phyloP scores from a whole-genome alignment of 2,797 vertebrate species.

The Lycodopsis pacificus region DNA sequence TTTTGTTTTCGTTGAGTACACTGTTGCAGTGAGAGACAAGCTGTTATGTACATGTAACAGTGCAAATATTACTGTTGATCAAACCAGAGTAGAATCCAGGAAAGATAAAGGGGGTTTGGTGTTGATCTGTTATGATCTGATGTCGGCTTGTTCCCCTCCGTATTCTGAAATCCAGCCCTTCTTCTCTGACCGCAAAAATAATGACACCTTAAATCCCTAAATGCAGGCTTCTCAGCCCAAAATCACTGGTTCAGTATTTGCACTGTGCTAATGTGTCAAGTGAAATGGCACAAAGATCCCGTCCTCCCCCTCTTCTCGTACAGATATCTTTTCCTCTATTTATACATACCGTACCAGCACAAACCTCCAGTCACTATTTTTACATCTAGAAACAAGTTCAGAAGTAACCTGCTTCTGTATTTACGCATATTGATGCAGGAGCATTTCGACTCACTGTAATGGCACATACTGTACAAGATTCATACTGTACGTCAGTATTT shows the following conservation, averaged over 20 bases:
- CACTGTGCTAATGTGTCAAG: slow-evolving; percentile 9
- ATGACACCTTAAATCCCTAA: no score
- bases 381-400: not conserved
- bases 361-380: slow-evolving; percentile 24
- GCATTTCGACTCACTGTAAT: not conserved
- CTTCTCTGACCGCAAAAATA: not conserved
- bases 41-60: not conserved
- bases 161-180: not conserved
- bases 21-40: slow-evolving; percentile 12
- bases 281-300: not conserved
- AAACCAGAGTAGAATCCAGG: not conserved
- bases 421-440: not conserved
- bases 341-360: slow-evolving; percentile 11
- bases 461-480: not conserved
- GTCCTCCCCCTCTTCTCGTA: not conserved
- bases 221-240: not conserved
- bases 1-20: slow-evolving; percentile 32
- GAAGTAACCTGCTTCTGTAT: slow-evolving; percentile 4
- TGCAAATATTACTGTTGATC: not conserved
- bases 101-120: not conserved
- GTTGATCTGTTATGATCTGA: not conserved
- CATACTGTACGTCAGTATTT: not conserved
- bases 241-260: not conserved
- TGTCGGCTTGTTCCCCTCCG: not conserved
- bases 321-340: slow-evolving; percentile 1